Evolutionary conservation across 2,888 invertebrate genomes (phyloP), one percentile per base, ranked within the genome.

Genomic region (Idaea aversata): DNA sequence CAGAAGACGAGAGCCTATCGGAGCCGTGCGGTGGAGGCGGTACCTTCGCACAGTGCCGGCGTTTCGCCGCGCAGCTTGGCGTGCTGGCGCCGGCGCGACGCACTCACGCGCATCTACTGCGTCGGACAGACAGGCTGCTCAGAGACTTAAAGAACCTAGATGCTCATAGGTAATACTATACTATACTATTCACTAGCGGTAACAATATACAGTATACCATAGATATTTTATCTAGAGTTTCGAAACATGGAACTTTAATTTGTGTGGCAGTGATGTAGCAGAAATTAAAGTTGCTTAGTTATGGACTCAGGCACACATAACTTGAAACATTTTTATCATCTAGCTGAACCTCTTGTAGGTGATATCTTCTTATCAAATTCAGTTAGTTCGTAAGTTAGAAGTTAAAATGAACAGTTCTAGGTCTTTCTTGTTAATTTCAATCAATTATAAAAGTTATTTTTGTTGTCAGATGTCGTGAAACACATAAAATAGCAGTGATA

Each of bases 401-500:
- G 1, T 57, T 13, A 13, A 57, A 1, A 57, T 57, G 15, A 57
- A 57, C 57, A 57, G 1, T 15, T 57, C 57, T 57, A 57, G 57
- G 5, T 57, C 13, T 57, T 57, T 57, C 57, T 15, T 15, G 25
- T 57, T 5, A 15, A 57, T 15, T 57, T 57, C 13, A 57, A 57
- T 57, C 13, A 57, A 57, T 57, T 10, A 57, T 25, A 25, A 59
- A 59, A 62, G 57, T 36, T 3, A 57, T 57, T 38, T 61, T 25
- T 64, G 67, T 72, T 61, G 75, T 75, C 89, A 95, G 95, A 86
- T 98, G 98, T 76, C 94, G 98, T 13, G 98, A 98, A 85, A 98
- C 98, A 0, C 98, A 99, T 89, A 99, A 99, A 91, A 96, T 99
- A 77, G 99, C 99, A 16, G 98, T 99, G 62, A 98, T 99, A 79